These are phyloP conservation scores for Pyralis farinalis DNA, from an alignment of 2,888 invertebrate genomes.

Conservation along the genomic window DNA sequence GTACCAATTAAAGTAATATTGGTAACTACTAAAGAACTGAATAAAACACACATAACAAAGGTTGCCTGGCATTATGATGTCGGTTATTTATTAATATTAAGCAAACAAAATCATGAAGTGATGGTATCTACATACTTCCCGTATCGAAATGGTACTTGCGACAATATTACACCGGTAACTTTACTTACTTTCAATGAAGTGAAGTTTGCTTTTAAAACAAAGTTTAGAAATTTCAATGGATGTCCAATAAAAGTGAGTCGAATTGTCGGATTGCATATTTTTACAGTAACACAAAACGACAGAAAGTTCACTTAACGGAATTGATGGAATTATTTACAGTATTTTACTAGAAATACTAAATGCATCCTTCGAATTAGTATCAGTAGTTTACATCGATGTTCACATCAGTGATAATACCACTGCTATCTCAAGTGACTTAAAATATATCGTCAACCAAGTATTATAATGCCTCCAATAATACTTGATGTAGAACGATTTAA, in stretches of 20 bases:
- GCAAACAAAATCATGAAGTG: background rate
- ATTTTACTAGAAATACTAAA: background rate
- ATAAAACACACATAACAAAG: background rate
- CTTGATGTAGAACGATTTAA: background rate
- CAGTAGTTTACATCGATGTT: background rate
- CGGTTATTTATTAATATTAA: background rate
- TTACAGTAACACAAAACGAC: background rate
- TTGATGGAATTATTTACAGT: background rate
- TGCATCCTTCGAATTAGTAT: constrained; percentile 1
- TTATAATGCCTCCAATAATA: background rate
- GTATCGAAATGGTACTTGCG: background rate
- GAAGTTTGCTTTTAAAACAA: background rate
- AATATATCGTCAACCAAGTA: background rate
- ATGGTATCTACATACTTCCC: constrained; percentile 2
- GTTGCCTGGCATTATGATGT: constrained; percentile 1
- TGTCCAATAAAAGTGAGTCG: constrained; percentile 1
- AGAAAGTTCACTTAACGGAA: background rate
- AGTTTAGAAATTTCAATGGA: constrained; percentile 1
- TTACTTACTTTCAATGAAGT: background rate
- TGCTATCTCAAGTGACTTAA: background rate
- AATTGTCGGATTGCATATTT: background rate
- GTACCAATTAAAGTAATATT: background rate
- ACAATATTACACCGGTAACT: background rate
- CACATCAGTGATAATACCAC: background rate
- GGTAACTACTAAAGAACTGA: background rate